Evolutionary conservation across 1,140 invertebrate species (phyloP).

Genomic region (Trachymyrmex cornetzi): DNA sequence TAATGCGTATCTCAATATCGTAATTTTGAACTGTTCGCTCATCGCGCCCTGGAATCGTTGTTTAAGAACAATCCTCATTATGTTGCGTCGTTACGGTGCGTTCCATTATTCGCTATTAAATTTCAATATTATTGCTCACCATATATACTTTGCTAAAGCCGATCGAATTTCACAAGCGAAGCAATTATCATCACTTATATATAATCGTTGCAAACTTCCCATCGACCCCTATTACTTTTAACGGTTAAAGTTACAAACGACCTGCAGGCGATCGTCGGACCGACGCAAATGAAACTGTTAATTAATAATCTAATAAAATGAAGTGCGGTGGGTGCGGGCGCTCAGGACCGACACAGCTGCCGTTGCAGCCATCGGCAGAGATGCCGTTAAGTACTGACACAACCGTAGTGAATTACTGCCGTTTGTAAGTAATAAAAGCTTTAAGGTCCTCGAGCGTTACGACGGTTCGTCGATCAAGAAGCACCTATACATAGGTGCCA

Average conservation of each 20-base stretch:
- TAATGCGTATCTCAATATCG: constrained; percentile 10
- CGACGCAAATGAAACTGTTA: constrained; percentile 44
- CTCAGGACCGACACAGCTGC: constrained; percentile 34
- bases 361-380: constrained; percentile 34
- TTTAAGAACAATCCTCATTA: constrained; percentile 53
- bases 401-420: constrained; percentile 19
- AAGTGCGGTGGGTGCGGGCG: neutral
- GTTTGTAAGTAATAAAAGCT: constrained; percentile 62
- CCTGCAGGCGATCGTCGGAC: constrained; percentile 5
- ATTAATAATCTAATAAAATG: constrained; percentile 60
- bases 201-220: constrained; percentile 47
- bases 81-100: neutral
- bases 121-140: constrained; percentile 53
- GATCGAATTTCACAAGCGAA: constrained; percentile 43
- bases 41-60: constrained; percentile 1
- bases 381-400: constrained; percentile 29
- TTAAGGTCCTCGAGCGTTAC: constrained; percentile 36
- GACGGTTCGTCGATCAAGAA: constrained; percentile 36
- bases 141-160: constrained; percentile 11
- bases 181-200: constrained; percentile 54
- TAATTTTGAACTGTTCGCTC: constrained; percentile 8
- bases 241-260: constrained; percentile 51
- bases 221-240: constrained; percentile 58
- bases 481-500: constrained; percentile 21
- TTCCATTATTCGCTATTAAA: constrained; percentile 54